Evolutionary conservation across 2,888 invertebrate species (phyloP), one percentile per base, ranked within the genome.

Genomic region (Chaetoderma sp.): DNA sequence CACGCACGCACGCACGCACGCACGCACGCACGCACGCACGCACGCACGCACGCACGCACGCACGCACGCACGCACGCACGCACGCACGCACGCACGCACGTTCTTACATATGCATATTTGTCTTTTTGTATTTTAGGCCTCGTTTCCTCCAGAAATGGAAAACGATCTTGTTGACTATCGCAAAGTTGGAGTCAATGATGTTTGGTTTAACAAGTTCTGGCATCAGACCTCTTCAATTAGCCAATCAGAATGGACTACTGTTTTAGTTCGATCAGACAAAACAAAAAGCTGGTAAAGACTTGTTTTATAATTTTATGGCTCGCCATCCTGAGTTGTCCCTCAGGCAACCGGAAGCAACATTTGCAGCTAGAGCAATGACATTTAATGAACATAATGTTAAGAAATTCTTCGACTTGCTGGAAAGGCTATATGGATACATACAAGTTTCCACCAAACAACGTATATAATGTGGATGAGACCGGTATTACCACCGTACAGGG

Each of bases 301-400:
- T 57, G 63, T n/a, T 63, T 28, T n/a, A 59, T 6, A 16, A 33
- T 16, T 63, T 45, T 45, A 6, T 6, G 10, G 18, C 16, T 18
- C 47, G 10, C 47, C 47, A 45, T 18, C 47, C 47, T 10, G 57
- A 63, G n/a, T 16, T 63, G 8, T 8, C 63, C 21, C 30, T 63
- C n/a, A 44, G 21, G 13, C 58, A 45, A 28, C 63, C 63, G 10
- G 47, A 63, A 28, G 45, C 63, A 6, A 63, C 58, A 8, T 61
- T 45, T 16, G 59, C 59, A 5, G 59, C 59, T 10, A 10, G 63
- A 30, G 63, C 63, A 44, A 44, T 21, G 32, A 45, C 27, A 6
- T 63, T 63, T 44, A 63, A 63, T 47, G 32, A 60, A 61, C 45
- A 21, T 5, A 61, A 60, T 45, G 63, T 63, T 4, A 18, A 44